Evolutionary conservation across 92 coral and sea anemone species (phyloP).

Genomic region (Phenganax subtilis): DNA sequence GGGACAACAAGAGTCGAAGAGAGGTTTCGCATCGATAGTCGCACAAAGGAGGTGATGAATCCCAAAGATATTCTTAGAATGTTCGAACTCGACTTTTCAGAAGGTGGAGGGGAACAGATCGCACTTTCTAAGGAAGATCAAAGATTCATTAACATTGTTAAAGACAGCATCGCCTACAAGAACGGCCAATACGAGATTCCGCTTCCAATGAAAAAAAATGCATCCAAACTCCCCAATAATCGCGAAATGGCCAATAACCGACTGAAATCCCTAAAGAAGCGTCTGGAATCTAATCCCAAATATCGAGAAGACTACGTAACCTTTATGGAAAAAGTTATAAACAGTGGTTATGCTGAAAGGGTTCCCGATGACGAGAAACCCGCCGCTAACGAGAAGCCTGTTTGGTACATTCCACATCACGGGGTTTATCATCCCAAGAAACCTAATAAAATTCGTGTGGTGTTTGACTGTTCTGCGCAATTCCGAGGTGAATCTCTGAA

Average conservation of each 20-base stretch:
- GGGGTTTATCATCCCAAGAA: constrained; percentile 56
- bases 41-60: constrained; percentile 43
- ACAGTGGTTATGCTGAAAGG: not conserved
- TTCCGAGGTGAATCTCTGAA: constrained; percentile 47
- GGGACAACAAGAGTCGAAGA: constrained; percentile 11
- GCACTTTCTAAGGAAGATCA: constrained; percentile 52
- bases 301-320: constrained; percentile 52
- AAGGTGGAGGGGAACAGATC: constrained; percentile 15
- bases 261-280: constrained; percentile 41
- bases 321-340: constrained; percentile 19
- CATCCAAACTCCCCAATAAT: constrained; percentile 37
- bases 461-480: constrained; percentile 49
- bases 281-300: constrained; percentile 34
- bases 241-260: constrained; percentile 42
- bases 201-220: not conserved
- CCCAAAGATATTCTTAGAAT: constrained; percentile 18
- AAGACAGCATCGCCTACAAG: no score
- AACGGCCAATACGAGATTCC: no score
- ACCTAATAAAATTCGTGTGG: constrained; percentile 55
- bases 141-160: not conserved
- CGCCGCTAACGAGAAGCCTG: constrained; percentile 4
- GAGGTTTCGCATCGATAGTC: constrained; percentile 44
- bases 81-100: constrained; percentile 55
- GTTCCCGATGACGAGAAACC: not conserved
- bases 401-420: constrained; percentile 57